phyloP scores from a whole-genome alignment of 2,888 invertebrate species.

The Calameuta filiformis region DNA sequence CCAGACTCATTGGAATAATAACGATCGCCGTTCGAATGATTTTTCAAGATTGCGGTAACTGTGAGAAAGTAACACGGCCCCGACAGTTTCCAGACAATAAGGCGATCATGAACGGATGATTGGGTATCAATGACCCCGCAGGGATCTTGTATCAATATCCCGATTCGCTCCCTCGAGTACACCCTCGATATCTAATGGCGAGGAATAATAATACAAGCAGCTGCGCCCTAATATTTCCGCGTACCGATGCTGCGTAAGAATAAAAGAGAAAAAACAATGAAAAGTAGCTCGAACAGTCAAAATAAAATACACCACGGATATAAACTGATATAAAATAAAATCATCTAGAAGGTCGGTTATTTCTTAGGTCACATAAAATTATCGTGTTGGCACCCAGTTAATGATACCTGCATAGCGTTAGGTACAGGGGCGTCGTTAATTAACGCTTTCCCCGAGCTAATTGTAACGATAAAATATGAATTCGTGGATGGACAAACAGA shows the following conservation, averaged over 20 bases:
- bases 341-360: conserved; percentile 10
- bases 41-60: conserved; percentile 51
- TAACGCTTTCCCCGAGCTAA: neutral
- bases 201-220: conserved; percentile 33
- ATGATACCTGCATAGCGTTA: neutral
- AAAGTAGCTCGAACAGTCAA: neutral
- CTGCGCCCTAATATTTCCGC: neutral
- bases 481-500: conserved; percentile 4
- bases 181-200: conserved; percentile 44
- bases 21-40: conserved; percentile 30
- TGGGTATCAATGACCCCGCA: conserved; percentile 63
- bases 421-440: neutral
- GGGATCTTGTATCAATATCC: conserved; percentile 38
- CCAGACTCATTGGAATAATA: neutral
- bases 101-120: conserved; percentile 57
- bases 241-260: neutral
- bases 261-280: neutral
- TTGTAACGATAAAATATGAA: neutral
- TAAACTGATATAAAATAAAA: conserved; percentile 10
- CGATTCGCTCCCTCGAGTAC: conserved; percentile 40
- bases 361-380: conserved; percentile 8
- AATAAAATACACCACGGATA: neutral
- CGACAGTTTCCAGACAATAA: conserved; percentile 50
- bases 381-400: conserved; percentile 1
- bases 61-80: conserved; percentile 52